Evolutionary conservation across 2,797 vertebrate species (phyloP).

Genomic region (Urophycis tenuis): DNA sequence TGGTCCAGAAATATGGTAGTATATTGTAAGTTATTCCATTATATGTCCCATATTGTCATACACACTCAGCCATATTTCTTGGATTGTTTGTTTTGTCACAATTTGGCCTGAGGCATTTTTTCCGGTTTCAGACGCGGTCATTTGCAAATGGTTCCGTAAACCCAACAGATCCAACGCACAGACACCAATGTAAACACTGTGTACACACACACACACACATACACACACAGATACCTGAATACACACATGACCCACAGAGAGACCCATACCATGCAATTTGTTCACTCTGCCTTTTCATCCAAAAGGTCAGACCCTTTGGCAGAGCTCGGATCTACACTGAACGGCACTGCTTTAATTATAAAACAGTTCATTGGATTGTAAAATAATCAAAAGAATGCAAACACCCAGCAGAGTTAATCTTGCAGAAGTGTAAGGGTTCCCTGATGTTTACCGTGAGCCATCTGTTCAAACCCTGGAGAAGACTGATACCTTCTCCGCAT

Average conservation of each 20-base stretch:
- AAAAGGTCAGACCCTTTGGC: conserved; percentile 68
- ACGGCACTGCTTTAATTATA: conserved; percentile 68
- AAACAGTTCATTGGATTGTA: conserved; percentile 69
- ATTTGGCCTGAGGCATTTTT: background rate
- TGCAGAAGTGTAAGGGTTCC: conserved; percentile 63
- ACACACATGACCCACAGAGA: conserved; percentile 30
- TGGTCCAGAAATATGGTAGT: background rate
- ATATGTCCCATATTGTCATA: background rate
- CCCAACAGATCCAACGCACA: background rate
- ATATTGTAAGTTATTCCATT: background rate
- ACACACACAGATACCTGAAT: conserved; percentile 21
- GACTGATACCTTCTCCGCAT: conserved; percentile 41
- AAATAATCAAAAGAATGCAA: conserved; percentile 68
- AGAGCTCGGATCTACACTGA: conserved; percentile 67
- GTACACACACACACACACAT: background rate
- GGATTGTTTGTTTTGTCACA: background rate
- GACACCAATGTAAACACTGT: background rate
- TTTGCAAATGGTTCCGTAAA: background rate
- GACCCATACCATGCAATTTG: background rate
- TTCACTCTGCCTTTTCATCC: conserved; percentile 49
- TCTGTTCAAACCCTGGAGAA: conserved; percentile 66
- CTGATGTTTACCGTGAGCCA: conserved; percentile 67
- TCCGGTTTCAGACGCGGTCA: too few relatives aligned
- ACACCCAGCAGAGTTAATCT: conserved; percentile 68
- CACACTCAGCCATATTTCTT: background rate